These are phyloP conservation scores for Halcyon malimbica DNA, from an alignment of 2,113 vertebrate genomes.

Conservation along the genomic window DNA sequence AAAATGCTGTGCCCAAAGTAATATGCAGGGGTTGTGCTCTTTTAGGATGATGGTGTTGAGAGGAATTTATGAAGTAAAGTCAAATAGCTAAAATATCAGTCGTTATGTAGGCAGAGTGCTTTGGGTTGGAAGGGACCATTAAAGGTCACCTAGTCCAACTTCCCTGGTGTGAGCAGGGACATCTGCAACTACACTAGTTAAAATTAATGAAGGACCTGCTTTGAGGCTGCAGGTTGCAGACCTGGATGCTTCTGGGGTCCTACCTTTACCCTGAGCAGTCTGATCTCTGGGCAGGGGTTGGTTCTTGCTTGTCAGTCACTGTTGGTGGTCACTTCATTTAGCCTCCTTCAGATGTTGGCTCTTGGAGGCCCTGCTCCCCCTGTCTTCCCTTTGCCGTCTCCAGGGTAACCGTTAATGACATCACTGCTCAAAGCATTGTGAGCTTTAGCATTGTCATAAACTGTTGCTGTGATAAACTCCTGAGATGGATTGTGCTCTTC, in stretches of 20 bases:
- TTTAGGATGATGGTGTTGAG: background rate
- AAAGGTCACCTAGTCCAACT: background rate
- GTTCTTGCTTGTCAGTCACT: background rate
- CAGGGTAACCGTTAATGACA: background rate
- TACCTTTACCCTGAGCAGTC: background rate
- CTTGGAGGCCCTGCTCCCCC: background rate
- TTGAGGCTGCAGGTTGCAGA: background rate
- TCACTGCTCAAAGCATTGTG: background rate
- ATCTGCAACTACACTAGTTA: background rate
- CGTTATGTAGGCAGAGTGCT: background rate
- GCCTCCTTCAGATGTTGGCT: background rate
- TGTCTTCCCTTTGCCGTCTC: background rate
- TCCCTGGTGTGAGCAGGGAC: background rate
- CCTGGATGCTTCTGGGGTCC: background rate
- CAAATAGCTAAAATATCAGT: background rate
- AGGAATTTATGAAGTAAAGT: background rate
- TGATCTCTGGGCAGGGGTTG: background rate
- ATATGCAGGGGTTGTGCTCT: background rate
- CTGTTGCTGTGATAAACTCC: background rate
- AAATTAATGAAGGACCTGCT: background rate
- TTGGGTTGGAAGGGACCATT: background rate
- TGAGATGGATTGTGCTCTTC: too few relatives aligned
- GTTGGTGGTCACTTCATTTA: background rate
- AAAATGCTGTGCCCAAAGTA: background rate
- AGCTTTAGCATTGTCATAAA: background rate